Percentiles rank a stretch among this genome's conserved stretches.
These are phyloP conservation scores for Cyprinella venusta DNA, from an alignment of 2,797 vertebrate genomes.

Conservation along the genomic window DNA sequence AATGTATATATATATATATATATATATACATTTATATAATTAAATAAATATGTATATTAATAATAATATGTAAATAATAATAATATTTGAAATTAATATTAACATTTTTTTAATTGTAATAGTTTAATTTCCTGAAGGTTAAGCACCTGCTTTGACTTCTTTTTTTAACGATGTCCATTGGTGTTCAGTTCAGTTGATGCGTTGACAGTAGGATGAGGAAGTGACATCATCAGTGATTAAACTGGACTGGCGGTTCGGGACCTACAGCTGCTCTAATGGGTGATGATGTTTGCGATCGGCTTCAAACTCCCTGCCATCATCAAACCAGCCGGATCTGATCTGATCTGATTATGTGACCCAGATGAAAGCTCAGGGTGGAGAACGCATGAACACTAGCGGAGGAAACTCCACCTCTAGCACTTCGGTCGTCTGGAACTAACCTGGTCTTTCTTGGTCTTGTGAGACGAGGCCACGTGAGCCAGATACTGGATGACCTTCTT, in stretches of 20 bases:
- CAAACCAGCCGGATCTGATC: neutral
- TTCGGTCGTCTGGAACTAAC: slow-evolving; percentile 51
- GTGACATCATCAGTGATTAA: neutral
- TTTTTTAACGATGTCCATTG: neutral
- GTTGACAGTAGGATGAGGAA: neutral
- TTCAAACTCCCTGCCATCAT: neutral
- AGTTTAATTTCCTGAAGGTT: neutral
- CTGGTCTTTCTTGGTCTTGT: slow-evolving; percentile 98
- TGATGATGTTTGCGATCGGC: neutral
- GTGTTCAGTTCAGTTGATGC: neutral
- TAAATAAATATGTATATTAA: too few species aligned
- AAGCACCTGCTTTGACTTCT: too few species aligned
- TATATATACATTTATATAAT: too few species aligned
- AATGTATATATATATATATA: too few species aligned
- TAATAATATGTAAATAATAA: too few species aligned
- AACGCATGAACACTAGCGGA: slow-evolving; percentile 66
- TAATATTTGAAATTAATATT: too few species aligned
- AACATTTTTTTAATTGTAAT: too few species aligned
- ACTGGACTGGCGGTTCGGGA: neutral
- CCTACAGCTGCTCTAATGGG: neutral
- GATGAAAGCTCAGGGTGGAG: neutral
- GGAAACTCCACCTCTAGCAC: neutral
- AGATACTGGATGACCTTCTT: slow-evolving; percentile 99
- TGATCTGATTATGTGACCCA: neutral
- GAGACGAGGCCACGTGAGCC: slow-evolving; percentile 95